Percentiles rank a stretch among this genome's conserved stretches.
Evolutionary conservation across 2,113 vertebrate genomes (phyloP).

Genomic region (Notarius lentiginosus): DNA sequence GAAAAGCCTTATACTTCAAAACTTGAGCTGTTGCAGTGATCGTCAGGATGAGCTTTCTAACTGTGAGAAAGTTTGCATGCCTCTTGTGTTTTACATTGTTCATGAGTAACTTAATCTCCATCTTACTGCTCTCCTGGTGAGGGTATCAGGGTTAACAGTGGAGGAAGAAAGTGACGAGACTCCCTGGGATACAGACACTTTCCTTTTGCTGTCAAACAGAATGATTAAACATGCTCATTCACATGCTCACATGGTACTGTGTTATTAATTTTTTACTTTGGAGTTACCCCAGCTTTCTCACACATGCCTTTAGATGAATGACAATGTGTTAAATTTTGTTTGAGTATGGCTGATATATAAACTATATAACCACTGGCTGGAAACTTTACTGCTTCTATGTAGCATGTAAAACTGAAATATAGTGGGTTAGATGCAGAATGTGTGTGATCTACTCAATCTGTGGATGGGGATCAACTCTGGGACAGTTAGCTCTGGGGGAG

Average conservation of each 20-base stretch:
- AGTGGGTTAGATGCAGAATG: constrained; percentile 48
- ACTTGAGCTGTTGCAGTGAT: constrained; percentile 3
- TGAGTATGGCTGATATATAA: constrained; percentile 78
- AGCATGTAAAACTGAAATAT: constrained; percentile 49
- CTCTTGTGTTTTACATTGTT: constrained; percentile 26
- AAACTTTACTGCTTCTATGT: constrained; percentile 47
- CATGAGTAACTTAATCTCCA: constrained; percentile 31
- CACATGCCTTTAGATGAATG: constrained; percentile 67
- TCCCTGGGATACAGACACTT: constrained; percentile 66
- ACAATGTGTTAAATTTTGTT: constrained; percentile 78
- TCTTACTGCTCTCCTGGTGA: constrained; percentile 38
- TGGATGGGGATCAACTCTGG: background rate
- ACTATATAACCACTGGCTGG: constrained; percentile 75
- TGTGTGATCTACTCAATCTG: background rate
- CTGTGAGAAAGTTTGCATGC: constrained; percentile 25
- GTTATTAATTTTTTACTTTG: constrained; percentile 77
- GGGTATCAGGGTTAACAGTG: constrained; percentile 29
- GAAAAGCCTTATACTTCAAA: background rate
- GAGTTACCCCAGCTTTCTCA: constrained; percentile 60
- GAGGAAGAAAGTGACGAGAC: constrained; percentile 50
- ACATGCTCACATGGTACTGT: constrained; percentile 69
- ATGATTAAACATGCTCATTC: constrained; percentile 77
- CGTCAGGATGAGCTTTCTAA: constrained; percentile 1
- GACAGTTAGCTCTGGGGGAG: background rate
- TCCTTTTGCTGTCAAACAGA: constrained; percentile 80